These are phyloP conservation scores for Aphaenogaster ashmeadi DNA, from an alignment of 1,140 invertebrate genomes.

Conservation along the genomic window DNA sequence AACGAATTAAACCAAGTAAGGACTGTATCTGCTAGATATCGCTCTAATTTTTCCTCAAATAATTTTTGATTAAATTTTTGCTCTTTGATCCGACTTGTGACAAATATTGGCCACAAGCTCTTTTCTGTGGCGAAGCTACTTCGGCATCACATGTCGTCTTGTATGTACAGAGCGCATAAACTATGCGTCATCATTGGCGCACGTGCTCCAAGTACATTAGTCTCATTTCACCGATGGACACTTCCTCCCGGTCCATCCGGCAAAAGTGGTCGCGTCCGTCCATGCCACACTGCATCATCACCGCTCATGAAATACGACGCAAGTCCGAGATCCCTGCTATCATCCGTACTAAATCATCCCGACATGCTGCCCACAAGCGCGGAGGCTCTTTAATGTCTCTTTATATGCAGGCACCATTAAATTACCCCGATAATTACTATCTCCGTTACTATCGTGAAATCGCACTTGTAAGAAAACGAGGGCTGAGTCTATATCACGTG, in stretches of 20 bases:
- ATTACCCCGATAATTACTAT: constrained; percentile 26
- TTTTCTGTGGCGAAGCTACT: not conserved
- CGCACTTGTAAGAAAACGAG: not conserved
- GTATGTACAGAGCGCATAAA: constrained; percentile 19
- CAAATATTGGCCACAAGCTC: not conserved
- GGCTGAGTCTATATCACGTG: not conserved
- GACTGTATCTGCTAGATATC: not conserved
- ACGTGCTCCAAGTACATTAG: constrained; percentile 68
- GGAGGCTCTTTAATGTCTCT: constrained; percentile 39
- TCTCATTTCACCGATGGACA: constrained; percentile 65
- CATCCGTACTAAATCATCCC: constrained; percentile 42
- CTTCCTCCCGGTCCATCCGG: constrained; percentile 66
- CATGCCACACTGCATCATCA: constrained; percentile 35
- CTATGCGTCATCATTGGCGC: constrained; percentile 44
- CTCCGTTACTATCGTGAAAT: not conserved
- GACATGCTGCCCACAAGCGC: not conserved
- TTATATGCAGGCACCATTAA: constrained; percentile 29
- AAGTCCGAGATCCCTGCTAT: constrained; percentile 40
- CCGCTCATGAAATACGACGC: constrained; percentile 58
- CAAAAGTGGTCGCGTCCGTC: constrained; percentile 58
- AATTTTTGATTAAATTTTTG: constrained; percentile 13
- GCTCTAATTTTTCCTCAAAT: not conserved
- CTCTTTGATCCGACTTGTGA: not conserved
- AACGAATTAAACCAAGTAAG: not conserved
- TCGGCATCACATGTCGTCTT: not conserved